These are phyloP conservation scores for Aurelia coerulea DNA, from an alignment of 30 jellyfish, hydroid and myxozoan genomes.

Conservation along the genomic window DNA sequence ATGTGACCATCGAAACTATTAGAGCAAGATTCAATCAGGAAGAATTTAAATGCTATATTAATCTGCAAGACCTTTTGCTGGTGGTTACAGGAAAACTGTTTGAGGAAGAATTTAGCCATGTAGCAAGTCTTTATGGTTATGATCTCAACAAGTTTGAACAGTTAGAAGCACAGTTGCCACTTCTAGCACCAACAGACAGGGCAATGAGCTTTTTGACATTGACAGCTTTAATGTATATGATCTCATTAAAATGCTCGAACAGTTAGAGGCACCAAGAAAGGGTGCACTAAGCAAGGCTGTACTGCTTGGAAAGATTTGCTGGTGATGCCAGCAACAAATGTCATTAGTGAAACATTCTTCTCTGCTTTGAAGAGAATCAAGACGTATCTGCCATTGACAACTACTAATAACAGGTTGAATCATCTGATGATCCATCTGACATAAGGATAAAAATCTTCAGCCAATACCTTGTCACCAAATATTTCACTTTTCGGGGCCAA, in stretches of 20 bases:
- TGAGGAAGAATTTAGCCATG: background rate
- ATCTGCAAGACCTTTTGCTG: conserved; percentile 20
- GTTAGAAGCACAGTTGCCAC: conserved; percentile 1
- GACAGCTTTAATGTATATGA: background rate
- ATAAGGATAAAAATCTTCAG: too few species aligned
- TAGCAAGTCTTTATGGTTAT: background rate
- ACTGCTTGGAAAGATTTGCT: background rate
- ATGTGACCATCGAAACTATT: conserved; percentile 10
- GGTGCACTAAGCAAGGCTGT: background rate
- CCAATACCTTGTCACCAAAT: too few species aligned
- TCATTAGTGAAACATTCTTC: conserved; percentile 48
- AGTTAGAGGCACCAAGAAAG: background rate
- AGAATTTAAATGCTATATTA: conserved; percentile 11
- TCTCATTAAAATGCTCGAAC: background rate
- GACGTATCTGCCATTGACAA: conserved; percentile 27
- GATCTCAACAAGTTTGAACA: background rate
- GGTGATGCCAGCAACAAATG: conserved; percentile 67
- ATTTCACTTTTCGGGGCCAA: too few species aligned
- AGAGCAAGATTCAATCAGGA: conserved; percentile 13
- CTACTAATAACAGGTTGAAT: conserved; percentile 22
- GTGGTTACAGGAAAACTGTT: conserved; percentile 15
- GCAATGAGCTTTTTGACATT: background rate
- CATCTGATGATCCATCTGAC: conserved; percentile 10
- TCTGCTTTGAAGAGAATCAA: conserved; percentile 40
- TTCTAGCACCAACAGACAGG: conserved; percentile 13